These are phyloP conservation scores for Oasisia sp. DNA, from an alignment of 2,888 invertebrate species.

Conservation along the genomic window DNA sequence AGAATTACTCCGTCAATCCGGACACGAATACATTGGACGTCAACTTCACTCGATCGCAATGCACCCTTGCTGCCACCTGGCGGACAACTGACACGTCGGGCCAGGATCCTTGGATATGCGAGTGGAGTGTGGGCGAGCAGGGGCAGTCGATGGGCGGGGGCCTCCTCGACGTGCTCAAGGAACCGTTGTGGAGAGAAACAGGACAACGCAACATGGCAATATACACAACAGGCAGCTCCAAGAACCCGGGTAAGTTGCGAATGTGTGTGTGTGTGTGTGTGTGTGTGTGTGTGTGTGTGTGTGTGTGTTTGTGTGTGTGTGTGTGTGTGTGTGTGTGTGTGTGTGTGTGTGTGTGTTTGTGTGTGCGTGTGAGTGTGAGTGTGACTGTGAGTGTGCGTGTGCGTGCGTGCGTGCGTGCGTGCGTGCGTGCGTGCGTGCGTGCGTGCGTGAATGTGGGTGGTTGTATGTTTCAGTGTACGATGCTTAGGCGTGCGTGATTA, in stretches of 20 bases:
- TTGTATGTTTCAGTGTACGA: not conserved
- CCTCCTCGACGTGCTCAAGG: constrained; percentile 2
- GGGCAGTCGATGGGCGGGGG: not conserved
- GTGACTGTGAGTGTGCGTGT: too few species aligned
- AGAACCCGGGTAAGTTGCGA: not conserved
- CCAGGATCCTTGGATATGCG: not conserved
- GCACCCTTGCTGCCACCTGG: not conserved
- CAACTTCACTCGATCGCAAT: constrained; percentile 18
- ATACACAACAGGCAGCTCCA: not conserved
- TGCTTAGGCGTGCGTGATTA: not conserved
- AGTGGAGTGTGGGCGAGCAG: not conserved
- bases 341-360: not conserved
- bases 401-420: not conserved
- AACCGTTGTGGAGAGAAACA: constrained; percentile 19
- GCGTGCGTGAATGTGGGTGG: not conserved
- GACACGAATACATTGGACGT: not conserved
- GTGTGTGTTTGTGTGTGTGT: not conserved
- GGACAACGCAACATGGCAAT: not conserved
- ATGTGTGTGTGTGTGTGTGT: too few species aligned
- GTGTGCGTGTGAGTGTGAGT: not conserved
- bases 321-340: not conserved
- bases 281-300: not conserved
- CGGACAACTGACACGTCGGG: not conserved
- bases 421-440: not conserved
- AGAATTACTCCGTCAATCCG: not conserved